Percentiles rank a stretch among this genome's conserved stretches.
These are phyloP conservation scores for Perca flavescens DNA, from an alignment of 2,113 vertebrate genomes.

Conservation along the genomic window DNA sequence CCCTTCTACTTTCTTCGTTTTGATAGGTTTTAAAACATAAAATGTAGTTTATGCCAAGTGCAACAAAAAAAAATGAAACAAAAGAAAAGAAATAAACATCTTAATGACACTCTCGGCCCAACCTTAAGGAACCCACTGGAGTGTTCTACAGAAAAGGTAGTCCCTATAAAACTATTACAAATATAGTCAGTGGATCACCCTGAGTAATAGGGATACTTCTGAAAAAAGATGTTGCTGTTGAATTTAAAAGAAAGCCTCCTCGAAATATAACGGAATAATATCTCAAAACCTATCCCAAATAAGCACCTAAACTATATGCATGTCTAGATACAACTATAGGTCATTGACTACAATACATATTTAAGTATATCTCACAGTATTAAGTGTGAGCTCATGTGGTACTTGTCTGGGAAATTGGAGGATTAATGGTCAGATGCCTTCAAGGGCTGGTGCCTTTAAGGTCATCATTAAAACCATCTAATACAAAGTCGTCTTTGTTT, in stretches of 20 bases:
- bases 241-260: not conserved
- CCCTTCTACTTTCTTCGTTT: not conserved
- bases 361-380: not conserved
- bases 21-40: not conserved
- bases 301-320: not conserved
- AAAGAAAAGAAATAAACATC: not conserved
- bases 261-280: not conserved
- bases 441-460: slow-evolving; percentile 17
- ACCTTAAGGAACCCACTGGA: not conserved
- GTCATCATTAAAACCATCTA: slow-evolving; percentile 46
- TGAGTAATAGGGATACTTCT: not conserved
- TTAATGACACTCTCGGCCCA: not conserved
- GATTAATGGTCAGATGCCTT: not conserved
- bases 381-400: not conserved
- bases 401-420: slow-evolving; percentile 8
- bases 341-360: not conserved
- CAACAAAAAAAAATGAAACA: not conserved
- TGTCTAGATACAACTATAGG: not conserved
- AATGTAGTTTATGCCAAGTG: not conserved
- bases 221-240: not conserved
- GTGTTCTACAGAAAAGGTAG: not conserved
- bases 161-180: not conserved
- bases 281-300: not conserved
- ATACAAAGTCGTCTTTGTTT: slow-evolving; percentile 26
- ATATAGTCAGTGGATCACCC: not conserved